Percentiles rank a stretch among this genome's conserved stretches.
These are phyloP conservation scores for Diorhabda carinulata DNA, from an alignment of 1,140 invertebrate genomes.

Conservation along the genomic window DNA sequence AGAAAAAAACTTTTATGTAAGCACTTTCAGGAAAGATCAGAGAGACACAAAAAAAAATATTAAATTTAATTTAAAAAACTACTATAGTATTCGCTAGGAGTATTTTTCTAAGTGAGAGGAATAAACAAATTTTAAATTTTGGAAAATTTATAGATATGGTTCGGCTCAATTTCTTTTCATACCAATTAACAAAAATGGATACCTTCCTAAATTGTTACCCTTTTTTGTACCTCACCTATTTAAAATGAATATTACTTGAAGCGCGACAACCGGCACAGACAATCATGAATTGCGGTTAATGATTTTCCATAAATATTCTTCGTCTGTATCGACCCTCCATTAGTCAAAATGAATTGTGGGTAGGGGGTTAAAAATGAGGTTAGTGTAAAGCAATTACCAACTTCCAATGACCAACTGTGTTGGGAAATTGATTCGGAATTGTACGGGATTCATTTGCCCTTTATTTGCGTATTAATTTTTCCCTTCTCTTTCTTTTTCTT, in stretches of 20 bases:
- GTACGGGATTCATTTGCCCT: background rate
- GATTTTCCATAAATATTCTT: background rate
- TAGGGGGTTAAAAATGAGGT: background rate
- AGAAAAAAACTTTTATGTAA: too few species aligned
- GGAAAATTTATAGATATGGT: too few species aligned
- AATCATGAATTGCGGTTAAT: background rate
- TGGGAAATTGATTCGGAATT: background rate
- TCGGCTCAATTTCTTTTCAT: too few species aligned
- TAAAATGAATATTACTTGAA: background rate
- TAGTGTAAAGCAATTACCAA: background rate
- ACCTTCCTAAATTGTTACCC: too few species aligned
- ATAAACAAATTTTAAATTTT: too few species aligned
- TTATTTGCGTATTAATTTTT: constrained; percentile 3
- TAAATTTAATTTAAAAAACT: too few species aligned
- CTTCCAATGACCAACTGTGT: background rate
- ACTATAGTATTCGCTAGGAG: too few species aligned
- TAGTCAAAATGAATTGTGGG: background rate
- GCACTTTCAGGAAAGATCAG: too few species aligned
- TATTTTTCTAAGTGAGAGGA: too few species aligned
- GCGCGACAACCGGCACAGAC: background rate
- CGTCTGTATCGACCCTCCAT: background rate
- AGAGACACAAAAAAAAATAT: too few species aligned
- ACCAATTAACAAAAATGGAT: too few species aligned
- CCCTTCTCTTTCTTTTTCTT: background rate
- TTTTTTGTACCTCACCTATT: background rate